phyloP scores from a whole-genome alignment of 2,888 invertebrate species.

The Pandemis heparana region DNA sequence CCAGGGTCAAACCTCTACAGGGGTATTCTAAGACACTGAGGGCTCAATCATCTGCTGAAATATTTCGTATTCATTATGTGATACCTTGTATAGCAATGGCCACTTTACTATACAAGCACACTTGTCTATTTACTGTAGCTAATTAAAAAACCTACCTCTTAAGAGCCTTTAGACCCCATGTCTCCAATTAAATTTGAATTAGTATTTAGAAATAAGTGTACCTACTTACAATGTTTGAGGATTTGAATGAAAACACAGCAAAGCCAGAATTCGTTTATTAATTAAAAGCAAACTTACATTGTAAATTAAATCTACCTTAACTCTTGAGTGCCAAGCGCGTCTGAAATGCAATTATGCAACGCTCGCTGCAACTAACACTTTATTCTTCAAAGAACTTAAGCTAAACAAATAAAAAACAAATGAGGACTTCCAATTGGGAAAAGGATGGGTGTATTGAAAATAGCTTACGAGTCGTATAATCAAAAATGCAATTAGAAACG shows the following conservation, averaged over 20 bases:
- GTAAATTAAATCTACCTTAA: constrained; percentile 46
- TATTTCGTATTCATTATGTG: too few species aligned
- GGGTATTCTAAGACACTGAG: too few species aligned
- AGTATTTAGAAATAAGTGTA: neutral
- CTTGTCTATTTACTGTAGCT: neutral
- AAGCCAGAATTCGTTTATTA: constrained; percentile 77
- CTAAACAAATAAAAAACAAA: constrained; percentile 15
- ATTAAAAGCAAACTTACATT: constrained; percentile 52
- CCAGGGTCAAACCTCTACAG: too few species aligned
- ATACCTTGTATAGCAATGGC: constrained; percentile 2
- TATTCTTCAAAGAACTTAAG: neutral
- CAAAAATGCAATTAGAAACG: constrained; percentile 67
- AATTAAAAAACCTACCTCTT: neutral
- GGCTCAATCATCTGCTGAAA: too few species aligned
- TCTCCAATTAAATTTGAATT: too few species aligned
- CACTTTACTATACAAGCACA: constrained; percentile 1
- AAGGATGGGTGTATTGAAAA: constrained; percentile 8
- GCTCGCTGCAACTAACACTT: constrained; percentile 29
- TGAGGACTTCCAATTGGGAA: neutral
- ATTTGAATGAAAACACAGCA: constrained; percentile 74
- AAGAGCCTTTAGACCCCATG: neutral
- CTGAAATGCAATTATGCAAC: constrained; percentile 25
- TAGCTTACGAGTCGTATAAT: constrained; percentile 55
- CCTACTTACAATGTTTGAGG: neutral
- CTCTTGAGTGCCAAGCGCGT: neutral